phyloP scores from a whole-genome alignment of 2,888 invertebrate species.

The Malthinus flaveolus region DNA sequence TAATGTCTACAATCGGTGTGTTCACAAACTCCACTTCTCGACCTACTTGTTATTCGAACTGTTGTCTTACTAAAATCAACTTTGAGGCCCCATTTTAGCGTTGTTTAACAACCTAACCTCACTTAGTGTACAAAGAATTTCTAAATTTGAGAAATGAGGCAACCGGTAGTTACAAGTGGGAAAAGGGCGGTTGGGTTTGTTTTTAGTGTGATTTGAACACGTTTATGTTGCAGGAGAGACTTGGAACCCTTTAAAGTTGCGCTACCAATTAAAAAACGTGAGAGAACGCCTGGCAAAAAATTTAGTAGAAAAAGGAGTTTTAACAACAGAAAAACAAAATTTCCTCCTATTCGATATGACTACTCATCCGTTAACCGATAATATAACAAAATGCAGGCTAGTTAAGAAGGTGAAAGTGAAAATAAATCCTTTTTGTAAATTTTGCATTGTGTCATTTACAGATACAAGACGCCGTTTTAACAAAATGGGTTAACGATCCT shows the following conservation, averaged over 20 bases:
- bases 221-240: slow-evolving; percentile 78
- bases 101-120: too few relatives aligned
- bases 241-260: slow-evolving; percentile 98
- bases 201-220: too few relatives aligned
- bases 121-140: too few relatives aligned
- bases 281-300: slow-evolving; percentile 98
- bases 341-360: slow-evolving; percentile 99
- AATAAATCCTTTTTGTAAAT: neutral
- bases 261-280: slow-evolving; percentile 98
- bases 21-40: too few relatives aligned
- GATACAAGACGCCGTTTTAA: slow-evolving; percentile 96
- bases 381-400: slow-evolving; percentile 91
- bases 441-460: slow-evolving; percentile 45
- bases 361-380: slow-evolving; percentile 97
- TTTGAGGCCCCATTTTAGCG: too few relatives aligned
- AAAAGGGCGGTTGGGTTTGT: too few relatives aligned
- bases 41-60: too few relatives aligned
- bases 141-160: too few relatives aligned
- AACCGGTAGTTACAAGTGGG: too few relatives aligned
- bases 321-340: slow-evolving; percentile 99
- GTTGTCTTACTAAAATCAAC: too few relatives aligned
- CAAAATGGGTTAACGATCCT: slow-evolving; percentile 96
- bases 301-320: slow-evolving; percentile 97
- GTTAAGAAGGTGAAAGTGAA: slow-evolving; percentile 82
- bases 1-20: too few relatives aligned